Percentiles rank a stretch among this genome's conserved stretches.
Conservation (phyloP, 2,113 vertebrate genomes). For the Hypomesus transpacificus region DNA sequence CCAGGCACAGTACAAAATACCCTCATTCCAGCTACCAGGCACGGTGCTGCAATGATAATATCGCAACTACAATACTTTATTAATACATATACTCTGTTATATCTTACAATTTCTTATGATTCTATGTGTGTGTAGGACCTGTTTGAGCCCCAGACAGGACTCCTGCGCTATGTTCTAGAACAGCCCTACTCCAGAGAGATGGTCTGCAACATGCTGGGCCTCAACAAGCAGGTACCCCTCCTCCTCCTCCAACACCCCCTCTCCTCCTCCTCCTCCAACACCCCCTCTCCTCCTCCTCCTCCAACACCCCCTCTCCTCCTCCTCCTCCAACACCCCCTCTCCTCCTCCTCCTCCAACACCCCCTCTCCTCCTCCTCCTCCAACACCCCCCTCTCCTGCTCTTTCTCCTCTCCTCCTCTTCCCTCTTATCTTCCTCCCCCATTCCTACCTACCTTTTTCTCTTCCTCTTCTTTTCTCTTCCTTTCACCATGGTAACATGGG, state of each 20-base stretch:
- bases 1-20: too few relatives aligned
- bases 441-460: background rate
- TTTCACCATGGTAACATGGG: background rate
- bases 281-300: background rate
- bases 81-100: too few relatives aligned
- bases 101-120: too few relatives aligned
- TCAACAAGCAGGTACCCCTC: constrained; percentile 95
- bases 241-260: too few relatives aligned
- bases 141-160: constrained; percentile 96
- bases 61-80: too few relatives aligned
- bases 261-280: background rate
- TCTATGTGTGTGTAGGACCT: constrained; percentile 79
- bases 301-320: background rate
- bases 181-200: constrained; percentile 99
- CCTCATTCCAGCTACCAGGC: too few relatives aligned
- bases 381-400: constrained; percentile 6
- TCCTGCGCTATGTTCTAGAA: constrained; percentile 96
- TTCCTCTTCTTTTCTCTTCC: background rate
- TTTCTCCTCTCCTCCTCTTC: background rate
- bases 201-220: constrained; percentile 99
- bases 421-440: background rate
- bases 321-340: background rate
- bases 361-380: constrained; percentile 1
- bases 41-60: too few relatives aligned
- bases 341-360: constrained; percentile 49